These are phyloP conservation scores for Enteromius paludinosus DNA, from an alignment of 2,797 vertebrate genomes.

Conservation along the genomic window DNA sequence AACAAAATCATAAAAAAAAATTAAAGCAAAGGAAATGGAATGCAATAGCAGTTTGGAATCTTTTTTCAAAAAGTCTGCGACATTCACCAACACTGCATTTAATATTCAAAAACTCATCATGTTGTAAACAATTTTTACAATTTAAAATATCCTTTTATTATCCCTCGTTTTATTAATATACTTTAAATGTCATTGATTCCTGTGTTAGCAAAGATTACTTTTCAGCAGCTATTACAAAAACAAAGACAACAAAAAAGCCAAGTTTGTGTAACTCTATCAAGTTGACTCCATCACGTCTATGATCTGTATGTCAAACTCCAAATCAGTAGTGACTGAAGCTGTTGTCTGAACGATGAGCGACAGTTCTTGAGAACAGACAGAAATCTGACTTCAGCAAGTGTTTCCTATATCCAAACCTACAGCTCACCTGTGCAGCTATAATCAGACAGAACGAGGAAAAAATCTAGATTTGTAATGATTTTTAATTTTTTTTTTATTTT, in stretches of 20 bases:
- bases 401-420: constrained; percentile 21
- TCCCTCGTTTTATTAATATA: neutral
- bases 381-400: constrained; percentile 43
- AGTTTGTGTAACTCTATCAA: neutral
- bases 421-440: constrained; percentile 2
- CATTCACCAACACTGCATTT: neutral
- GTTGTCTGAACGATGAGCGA: neutral
- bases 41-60: neutral
- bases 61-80: neutral
- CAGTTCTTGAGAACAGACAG: neutral
- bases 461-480: constrained; percentile 13
- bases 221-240: neutral
- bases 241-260: neutral
- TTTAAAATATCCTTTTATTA: neutral
- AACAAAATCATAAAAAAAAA: neutral
- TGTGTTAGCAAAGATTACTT: neutral
- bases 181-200: neutral
- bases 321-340: constrained; percentile 11
- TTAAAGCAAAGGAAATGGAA: neutral
- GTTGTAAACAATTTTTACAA: neutral
- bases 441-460: constrained; percentile 6
- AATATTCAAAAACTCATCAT: neutral
- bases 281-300: neutral
- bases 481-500: neutral
- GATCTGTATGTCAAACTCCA: neutral